Conservation (phyloP, 1,140 invertebrate genomes). For the Yoshiicerus persimilis region DNA sequence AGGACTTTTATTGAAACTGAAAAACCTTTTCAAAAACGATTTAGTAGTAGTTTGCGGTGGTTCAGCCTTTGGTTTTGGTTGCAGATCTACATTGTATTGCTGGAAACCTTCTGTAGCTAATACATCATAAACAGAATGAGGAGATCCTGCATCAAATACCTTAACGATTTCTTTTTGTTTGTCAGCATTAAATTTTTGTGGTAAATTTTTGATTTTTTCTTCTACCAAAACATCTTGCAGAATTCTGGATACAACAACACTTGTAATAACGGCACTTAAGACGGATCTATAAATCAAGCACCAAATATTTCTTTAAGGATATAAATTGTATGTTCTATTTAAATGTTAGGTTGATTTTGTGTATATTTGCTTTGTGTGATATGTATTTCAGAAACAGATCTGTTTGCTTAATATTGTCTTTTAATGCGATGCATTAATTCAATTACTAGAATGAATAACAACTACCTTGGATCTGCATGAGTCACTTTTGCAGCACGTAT, state of each 20-base stretch:
- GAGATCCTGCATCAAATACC: background rate
- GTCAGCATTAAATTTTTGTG: background rate
- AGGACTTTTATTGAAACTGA: background rate
- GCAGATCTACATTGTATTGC: background rate
- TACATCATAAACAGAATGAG: background rate
- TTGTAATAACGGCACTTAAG: background rate
- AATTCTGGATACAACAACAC: background rate
- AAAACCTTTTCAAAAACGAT: background rate
- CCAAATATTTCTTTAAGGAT: too few relatives aligned
- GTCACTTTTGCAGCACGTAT: slow-evolving; percentile 36
- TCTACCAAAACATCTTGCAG: background rate
- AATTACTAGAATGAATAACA: too few relatives aligned
- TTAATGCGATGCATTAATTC: too few relatives aligned
- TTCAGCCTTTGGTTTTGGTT: background rate
- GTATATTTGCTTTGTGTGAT: too few relatives aligned
- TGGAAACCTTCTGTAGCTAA: background rate
- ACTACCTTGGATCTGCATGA: slow-evolving; percentile 38
- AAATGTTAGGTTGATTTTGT: too few relatives aligned
- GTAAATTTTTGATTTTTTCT: background rate
- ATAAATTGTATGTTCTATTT: too few relatives aligned
- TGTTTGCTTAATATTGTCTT: too few relatives aligned
- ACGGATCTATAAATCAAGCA: background rate
- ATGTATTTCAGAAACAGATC: too few relatives aligned
- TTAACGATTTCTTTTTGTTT: background rate
- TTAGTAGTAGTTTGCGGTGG: background rate